Evolutionary conservation across 30 jellyfish, hydroid and myxozoan genomes (phyloP), one percentile per base, ranked within the genome.

Genomic region (Aurelia sp.): DNA sequence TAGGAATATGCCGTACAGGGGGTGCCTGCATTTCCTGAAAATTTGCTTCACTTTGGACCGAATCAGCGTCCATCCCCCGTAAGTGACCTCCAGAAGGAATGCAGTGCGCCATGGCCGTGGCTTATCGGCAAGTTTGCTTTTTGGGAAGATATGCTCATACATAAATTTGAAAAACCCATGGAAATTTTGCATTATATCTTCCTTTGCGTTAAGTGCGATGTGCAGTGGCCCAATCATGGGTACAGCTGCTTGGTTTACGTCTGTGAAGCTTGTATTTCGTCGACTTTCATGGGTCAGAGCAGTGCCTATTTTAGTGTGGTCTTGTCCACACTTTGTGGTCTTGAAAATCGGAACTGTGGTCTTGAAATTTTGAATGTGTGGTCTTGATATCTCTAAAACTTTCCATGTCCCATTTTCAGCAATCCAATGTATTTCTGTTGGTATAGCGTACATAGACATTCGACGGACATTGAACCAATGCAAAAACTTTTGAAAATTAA

Each of bases 31-130:
- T 16, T 47, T 40, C 19, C 19, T 9, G 51, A 69, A 69, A 12
- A 15, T 22, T 57, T 17, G 9, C 30, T 40, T 57, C 24, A 69
- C 81, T 10, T 55, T 8, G 5, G 44, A 16, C 3, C 81, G 27
- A 17, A 69, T 69, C 21, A 22, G 44, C 13, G 62, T 30, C 81
- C 81, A 69, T 2, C 81, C 81, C 31, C 62, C 62, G 61, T 40
- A 69, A 20, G 30, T 21, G 33, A 69, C 30, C 40, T 69, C 81
- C 6, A 24, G 30, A 9, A 69, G 21, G 31, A 69, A 69, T 15
- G 62, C 13, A 40, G 59, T 69, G 19, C 81, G 27, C 81, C 81
- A 27, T 30, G 81, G 62, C 31, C 19, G 21, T 24, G 81, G 81
- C n/a, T 30, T 69, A 13, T 69, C 62, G 13, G 62, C 63, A 5